Evolutionary conservation across 2,797 vertebrate genomes (phyloP).

Genomic region (Sparidentex hasta): DNA sequence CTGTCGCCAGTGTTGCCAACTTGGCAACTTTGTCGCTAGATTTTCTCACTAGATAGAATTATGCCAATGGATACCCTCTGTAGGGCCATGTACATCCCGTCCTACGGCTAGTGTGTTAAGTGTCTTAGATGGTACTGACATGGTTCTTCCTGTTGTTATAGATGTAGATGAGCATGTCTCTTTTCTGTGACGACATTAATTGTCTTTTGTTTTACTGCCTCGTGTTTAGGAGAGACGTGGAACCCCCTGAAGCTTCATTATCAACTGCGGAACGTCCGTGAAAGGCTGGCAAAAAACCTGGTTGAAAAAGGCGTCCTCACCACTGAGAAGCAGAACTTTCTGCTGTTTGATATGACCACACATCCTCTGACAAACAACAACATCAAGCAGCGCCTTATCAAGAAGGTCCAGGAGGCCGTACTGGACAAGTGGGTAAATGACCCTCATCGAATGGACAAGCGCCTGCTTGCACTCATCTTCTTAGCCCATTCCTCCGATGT

Average conservation of each 20-base stretch:
- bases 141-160: neutral
- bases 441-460: constrained; percentile 97
- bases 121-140: neutral
- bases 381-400: constrained; percentile 97
- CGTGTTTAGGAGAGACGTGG: constrained; percentile 92
- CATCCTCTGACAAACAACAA: constrained; percentile 97
- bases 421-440: constrained; percentile 98
- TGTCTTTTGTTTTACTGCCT: neutral
- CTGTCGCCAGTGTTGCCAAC: too few relatives aligned
- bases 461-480: constrained; percentile 94
- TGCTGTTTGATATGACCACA: constrained; percentile 97
- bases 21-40: too few relatives aligned
- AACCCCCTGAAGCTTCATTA: constrained; percentile 97
- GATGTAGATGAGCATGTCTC: neutral
- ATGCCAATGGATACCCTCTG: neutral
- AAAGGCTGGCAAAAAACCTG: constrained; percentile 95
- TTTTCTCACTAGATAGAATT: too few relatives aligned
- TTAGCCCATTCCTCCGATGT: constrained; percentile 96
- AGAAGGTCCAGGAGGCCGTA: constrained; percentile 95
- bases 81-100: neutral
- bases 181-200: neutral
- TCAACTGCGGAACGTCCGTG: constrained; percentile 95
- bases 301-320: constrained; percentile 97
- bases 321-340: constrained; percentile 98
- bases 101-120: neutral